Conservation (phyloP, 2,888 invertebrate species). For the Actias luna region DNA sequence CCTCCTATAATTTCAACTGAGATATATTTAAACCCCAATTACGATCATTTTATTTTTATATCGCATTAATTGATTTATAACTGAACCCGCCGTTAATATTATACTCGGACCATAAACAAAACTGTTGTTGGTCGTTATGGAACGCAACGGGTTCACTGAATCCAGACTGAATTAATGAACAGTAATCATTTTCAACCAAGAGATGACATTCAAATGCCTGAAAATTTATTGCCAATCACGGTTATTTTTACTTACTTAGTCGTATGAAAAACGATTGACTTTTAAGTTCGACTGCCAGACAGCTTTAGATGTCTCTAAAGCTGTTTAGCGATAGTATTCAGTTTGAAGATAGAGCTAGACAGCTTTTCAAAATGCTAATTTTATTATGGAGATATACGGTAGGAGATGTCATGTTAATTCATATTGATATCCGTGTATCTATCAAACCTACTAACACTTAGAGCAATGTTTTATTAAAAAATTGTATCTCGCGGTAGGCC, state of each 20-base stretch:
- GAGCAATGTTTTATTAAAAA: no score
- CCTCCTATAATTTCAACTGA: background rate
- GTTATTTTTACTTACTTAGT: background rate
- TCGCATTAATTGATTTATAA: slow-evolving; percentile 20
- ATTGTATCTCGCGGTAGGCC: no score
- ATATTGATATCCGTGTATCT: no score
- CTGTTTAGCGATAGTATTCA: no score
- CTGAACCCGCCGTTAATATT: slow-evolving; percentile 10
- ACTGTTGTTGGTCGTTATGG: background rate
- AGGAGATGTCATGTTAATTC: no score
- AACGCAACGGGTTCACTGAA: background rate
- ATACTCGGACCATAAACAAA: slow-evolving; percentile 9
- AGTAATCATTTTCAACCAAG: background rate
- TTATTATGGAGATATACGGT: no score
- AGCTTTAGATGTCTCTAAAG: no score
- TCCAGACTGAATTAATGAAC: background rate
- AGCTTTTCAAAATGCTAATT: no score
- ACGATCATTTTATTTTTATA: slow-evolving; percentile 5
- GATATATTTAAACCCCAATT: background rate
- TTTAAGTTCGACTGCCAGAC: no score
- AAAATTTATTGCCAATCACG: background rate
- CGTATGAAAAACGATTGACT: no score
- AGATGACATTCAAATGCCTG: background rate
- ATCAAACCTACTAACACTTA: no score
- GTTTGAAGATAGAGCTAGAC: no score